Percentiles rank a stretch among this genome's conserved stretches.
These are phyloP conservation scores for Sinocyclocheilus anophthalmus DNA, from an alignment of 2,113 vertebrate genomes.

Conservation along the genomic window DNA sequence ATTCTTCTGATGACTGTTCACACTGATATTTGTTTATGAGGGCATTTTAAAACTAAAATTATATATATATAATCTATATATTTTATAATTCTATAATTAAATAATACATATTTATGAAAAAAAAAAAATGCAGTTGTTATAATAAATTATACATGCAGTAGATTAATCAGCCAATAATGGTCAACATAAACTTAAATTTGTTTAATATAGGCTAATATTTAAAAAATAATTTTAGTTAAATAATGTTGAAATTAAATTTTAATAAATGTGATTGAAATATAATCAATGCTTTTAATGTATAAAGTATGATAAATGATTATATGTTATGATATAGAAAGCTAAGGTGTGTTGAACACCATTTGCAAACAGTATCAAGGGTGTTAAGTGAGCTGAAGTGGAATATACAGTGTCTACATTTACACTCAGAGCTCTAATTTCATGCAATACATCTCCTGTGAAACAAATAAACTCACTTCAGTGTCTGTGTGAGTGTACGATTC, in stretches of 20 bases:
- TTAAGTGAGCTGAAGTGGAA: neutral
- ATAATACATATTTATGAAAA: no score
- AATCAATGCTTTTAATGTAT: neutral
- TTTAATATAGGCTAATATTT: neutral
- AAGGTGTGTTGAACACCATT: neutral
- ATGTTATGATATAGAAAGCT: neutral
- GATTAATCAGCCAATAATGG: neutral
- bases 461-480: slow-evolving; percentile 18
- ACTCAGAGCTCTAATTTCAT: neutral
- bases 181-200: neutral
- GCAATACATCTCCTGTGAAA: neutral
- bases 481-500: slow-evolving; percentile 58
- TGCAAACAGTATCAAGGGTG: neutral
- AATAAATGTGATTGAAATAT: neutral
- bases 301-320: neutral
- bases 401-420: neutral
- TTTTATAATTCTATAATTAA: no score
- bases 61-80: neutral
- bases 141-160: neutral
- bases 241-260: neutral
- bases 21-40: neutral
- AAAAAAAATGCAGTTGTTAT: neutral
- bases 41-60: neutral
- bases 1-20: neutral
- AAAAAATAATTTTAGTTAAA: neutral